Conservation (phyloP, 1,140 invertebrate genomes). For the Vanessa tameamea region DNA sequence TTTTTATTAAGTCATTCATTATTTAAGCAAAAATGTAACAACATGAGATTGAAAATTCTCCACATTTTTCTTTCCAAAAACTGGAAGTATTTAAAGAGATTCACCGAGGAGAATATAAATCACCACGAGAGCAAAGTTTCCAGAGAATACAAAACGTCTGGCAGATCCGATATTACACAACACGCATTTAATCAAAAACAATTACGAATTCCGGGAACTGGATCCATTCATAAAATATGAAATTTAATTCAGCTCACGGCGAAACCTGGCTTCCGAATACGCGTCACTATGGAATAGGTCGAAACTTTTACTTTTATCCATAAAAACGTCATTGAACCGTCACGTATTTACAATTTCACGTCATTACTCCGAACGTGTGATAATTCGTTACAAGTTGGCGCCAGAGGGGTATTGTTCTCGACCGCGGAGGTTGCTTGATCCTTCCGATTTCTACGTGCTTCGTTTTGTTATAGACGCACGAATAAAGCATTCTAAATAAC, state of each 20-base stretch:
- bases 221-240: conserved; percentile 33
- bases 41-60: too few relatives aligned
- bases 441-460: conserved; percentile 46
- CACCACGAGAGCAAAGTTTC: too few relatives aligned
- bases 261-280: conserved; percentile 58
- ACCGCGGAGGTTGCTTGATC: conserved; percentile 31
- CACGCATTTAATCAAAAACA: conserved; percentile 13
- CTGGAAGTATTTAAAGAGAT: too few relatives aligned
- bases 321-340: conserved; percentile 50
- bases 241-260: conserved; percentile 53
- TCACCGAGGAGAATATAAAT: too few relatives aligned
- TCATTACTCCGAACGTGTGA: conserved; percentile 72
- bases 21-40: too few relatives aligned
- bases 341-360: conserved; percentile 71
- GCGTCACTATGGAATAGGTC: conserved; percentile 53
- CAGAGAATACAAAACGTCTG: background rate
- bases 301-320: conserved; percentile 67
- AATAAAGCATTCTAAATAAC: conserved; percentile 10
- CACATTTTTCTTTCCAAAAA: too few relatives aligned
- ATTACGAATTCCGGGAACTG: conserved; percentile 19
- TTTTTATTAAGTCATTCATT: too few relatives aligned
- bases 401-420: conserved; percentile 63
- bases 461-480: conserved; percentile 37
- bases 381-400: conserved; percentile 67
- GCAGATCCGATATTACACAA: background rate